Evolutionary conservation across 1,140 invertebrate genomes (phyloP).

Genomic region (Aphelenchoides avenae): DNA sequence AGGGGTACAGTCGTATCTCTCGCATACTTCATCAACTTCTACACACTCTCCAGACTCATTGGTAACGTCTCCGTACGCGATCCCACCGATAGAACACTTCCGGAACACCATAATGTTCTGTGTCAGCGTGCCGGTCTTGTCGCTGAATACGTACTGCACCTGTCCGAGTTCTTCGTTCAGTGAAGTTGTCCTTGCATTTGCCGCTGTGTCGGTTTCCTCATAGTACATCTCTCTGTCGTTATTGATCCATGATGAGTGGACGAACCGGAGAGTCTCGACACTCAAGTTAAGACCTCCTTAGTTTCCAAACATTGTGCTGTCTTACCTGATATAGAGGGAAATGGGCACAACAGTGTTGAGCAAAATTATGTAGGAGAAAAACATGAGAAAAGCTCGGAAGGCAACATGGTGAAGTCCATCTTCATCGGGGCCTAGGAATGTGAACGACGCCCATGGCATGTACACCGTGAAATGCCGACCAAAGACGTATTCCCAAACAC

Average conservation of each 20-base stretch:
- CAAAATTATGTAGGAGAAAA: slow-evolving; percentile 98
- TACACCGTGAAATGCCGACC: slow-evolving; percentile 78
- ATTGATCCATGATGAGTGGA: slow-evolving; percentile 91
- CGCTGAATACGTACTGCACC: slow-evolving; percentile 98
- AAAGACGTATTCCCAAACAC: slow-evolving; percentile 82
- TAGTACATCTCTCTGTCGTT: slow-evolving; percentile 89
- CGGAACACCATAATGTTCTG: slow-evolving; percentile 99
- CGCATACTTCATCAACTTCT: slow-evolving; percentile 65
- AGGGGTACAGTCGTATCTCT: too few species aligned
- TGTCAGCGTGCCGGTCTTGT: slow-evolving; percentile 97
- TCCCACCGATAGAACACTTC: slow-evolving; percentile 90
- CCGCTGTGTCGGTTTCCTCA: slow-evolving; percentile 80
- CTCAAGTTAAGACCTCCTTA: slow-evolving; percentile 59
- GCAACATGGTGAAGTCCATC: slow-evolving; percentile 63
- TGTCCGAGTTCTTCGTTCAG: slow-evolving; percentile 91
- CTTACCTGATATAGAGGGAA: slow-evolving; percentile 91
- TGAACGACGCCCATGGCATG: slow-evolving; percentile 95
- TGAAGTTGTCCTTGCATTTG: slow-evolving; percentile 92
- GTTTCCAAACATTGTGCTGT: too few species aligned
- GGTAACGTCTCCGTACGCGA: slow-evolving; percentile 83
- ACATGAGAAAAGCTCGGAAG: slow-evolving; percentile 88
- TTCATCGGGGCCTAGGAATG: too few species aligned
- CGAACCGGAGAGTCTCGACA: slow-evolving; percentile 88
- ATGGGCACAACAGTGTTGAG: slow-evolving; percentile 99
- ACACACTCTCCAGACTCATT: slow-evolving; percentile 79